Evolutionary conservation across 2,888 invertebrate genomes (phyloP).

Genomic region (Pandemis corylana): DNA sequence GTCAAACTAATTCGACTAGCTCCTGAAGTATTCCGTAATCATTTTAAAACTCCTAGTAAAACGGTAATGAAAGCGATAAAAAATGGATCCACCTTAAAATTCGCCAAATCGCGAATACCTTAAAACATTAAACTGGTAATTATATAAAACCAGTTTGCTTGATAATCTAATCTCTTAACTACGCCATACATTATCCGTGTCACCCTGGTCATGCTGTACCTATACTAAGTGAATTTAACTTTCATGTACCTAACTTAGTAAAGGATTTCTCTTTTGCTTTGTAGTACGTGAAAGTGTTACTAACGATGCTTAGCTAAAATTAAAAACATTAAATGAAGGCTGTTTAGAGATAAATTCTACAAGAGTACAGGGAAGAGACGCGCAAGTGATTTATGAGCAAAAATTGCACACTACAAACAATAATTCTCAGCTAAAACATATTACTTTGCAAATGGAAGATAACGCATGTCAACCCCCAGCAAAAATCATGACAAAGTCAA

Average conservation of each 20-base stretch:
- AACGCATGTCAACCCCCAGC: constrained; percentile 62
- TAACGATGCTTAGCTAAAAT: background rate
- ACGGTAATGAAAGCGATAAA: too few species aligned
- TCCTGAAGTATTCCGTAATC: too few species aligned
- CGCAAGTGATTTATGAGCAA: constrained; percentile 14
- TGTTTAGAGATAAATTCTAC: background rate
- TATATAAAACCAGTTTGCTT: too few species aligned
- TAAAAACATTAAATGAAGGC: background rate
- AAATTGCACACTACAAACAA: constrained; percentile 20
- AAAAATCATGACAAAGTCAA: constrained; percentile 71
- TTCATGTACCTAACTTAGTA: background rate
- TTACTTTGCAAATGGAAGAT: constrained; percentile 50
- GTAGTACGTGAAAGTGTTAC: background rate
- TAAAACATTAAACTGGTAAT: too few species aligned
- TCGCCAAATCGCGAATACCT: too few species aligned
- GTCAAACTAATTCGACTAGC: too few species aligned
- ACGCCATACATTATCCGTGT: too few species aligned
- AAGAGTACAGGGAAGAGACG: background rate
- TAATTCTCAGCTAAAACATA: constrained; percentile 42
- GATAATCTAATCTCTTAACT: too few species aligned
- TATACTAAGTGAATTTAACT: background rate
- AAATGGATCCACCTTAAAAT: too few species aligned
- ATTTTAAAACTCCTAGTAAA: too few species aligned
- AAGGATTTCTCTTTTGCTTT: background rate
- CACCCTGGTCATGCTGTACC: too few species aligned